phyloP scores from a whole-genome alignment of 2,113 vertebrate genomes.

The Sebastes fasciatus region DNA sequence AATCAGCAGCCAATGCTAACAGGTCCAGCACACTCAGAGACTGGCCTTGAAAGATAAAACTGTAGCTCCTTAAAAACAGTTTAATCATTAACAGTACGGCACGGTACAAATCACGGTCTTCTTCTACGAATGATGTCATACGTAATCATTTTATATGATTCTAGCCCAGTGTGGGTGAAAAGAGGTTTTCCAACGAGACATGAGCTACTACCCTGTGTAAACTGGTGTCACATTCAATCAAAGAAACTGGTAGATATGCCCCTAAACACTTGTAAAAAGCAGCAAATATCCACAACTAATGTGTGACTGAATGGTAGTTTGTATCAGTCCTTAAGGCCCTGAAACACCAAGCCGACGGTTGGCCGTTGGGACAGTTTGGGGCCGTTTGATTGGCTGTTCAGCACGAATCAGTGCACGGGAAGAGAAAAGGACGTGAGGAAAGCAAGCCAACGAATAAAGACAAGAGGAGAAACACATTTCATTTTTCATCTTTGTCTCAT shows the following conservation, averaged over 20 bases:
- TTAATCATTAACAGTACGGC: not conserved
- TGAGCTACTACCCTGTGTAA: not conserved
- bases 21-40: not conserved
- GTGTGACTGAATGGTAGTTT: not conserved
- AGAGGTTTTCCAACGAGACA: not conserved
- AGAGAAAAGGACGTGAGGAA: too few relatives aligned
- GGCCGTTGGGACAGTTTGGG: too few relatives aligned
- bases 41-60: not conserved
- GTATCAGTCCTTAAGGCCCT: not conserved
- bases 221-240: not conserved
- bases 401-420: too few relatives aligned
- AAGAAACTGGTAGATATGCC: not conserved
- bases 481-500: too few relatives aligned
- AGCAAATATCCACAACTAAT: not conserved
- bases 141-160: not conserved
- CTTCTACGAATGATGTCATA: not conserved
- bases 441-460: too few relatives aligned
- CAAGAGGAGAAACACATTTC: too few relatives aligned
- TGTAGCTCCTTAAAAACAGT: not conserved
- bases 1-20: not conserved
- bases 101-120: not conserved
- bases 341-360: too few relatives aligned
- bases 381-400: too few relatives aligned
- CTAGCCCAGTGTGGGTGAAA: not conserved
- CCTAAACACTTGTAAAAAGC: not conserved